Conservation (phyloP, 2,888 invertebrate species). For the Aporophyla nigra region DNA sequence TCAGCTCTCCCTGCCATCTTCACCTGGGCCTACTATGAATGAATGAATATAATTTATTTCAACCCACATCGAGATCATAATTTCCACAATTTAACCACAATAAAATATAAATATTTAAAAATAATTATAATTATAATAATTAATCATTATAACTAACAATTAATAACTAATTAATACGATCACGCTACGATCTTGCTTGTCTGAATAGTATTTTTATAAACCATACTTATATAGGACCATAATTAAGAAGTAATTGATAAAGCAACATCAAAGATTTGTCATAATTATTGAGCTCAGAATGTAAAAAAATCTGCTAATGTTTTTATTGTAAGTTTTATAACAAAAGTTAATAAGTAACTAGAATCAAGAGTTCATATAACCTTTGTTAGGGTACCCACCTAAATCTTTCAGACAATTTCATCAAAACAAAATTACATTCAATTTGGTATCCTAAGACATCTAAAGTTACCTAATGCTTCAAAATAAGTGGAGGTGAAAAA, state of each 20-base stretch:
- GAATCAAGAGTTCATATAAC: not conserved
- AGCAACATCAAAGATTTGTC: not conserved
- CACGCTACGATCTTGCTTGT: not conserved
- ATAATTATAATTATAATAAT: too few species aligned
- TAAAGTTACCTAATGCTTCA: constrained; percentile 17
- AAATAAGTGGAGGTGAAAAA: not conserved
- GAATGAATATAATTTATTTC: too few species aligned
- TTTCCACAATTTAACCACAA: too few species aligned
- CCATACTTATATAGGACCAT: not conserved
- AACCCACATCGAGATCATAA: too few species aligned
- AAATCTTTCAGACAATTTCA: not conserved
- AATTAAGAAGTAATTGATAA: not conserved
- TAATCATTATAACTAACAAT: too few species aligned
- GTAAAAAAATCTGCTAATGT: not conserved
- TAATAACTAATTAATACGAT: too few species aligned
- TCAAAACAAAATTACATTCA: not conserved
- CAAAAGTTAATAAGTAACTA: not conserved
- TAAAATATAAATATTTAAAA: too few species aligned
- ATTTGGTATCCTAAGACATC: not conserved
- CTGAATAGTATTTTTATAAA: not conserved
- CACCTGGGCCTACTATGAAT: too few species aligned
- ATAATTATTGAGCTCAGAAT: not conserved
- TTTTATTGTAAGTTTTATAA: not conserved
- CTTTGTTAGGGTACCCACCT: too few species aligned
- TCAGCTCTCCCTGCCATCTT: not conserved